Evolutionary conservation across 2,113 vertebrate genomes (phyloP), one percentile per base, ranked within the genome.

Genomic region (Anarrhichthys ocellatus): DNA sequence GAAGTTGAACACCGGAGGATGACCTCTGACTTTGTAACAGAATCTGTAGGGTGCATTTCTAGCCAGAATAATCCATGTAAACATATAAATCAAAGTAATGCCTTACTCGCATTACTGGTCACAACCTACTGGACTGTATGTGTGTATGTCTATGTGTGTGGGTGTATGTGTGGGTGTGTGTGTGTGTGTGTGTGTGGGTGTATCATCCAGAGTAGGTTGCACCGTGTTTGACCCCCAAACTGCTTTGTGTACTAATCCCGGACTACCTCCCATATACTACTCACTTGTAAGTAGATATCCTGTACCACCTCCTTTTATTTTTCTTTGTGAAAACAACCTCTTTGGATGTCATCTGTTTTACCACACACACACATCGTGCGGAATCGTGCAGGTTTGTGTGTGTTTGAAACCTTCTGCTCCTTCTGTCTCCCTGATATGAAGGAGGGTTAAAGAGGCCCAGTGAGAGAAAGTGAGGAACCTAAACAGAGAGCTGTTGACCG

Each of bases 401-500:
- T 67, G 84, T 58, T n/a, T 73, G 65, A 67, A 74, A 9, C 62
- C 70, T 56, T 74, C 76, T 81, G 76, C 76, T 82, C 56, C 38
- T 32, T 46, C 61, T 59, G 63, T 56, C 61, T 76, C 42, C 14
- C 24, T 86, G 81, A 86, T 68, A 64, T 75, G 54, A 88, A 74
- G 44, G 67, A 61, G 62, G 59, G 29, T 64, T 61, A 88, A 82
- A 70, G 56, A 76, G 66, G 63, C 63, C 75, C 59, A 38, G 58
- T 50, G 76, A 86, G 74, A 77, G 87, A 89, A 84, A 91, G 79
- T 85, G 77, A 80, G 71, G 78, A 84, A 79, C 75, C 74, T 80
- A 87, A 84, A 88, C 59, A 82, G 66, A 69, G 82, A 83, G 70
- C 81, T 75, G 85, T 86, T 89, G 91, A 92, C 85, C 81, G 29